A percentile compares a stretch with the other conserved stretches of the same genome.
These are phyloP conservation scores for Brachionus paranguensis DNA, from an alignment of 1,140 invertebrate genomes.

Conservation along the genomic window DNA sequence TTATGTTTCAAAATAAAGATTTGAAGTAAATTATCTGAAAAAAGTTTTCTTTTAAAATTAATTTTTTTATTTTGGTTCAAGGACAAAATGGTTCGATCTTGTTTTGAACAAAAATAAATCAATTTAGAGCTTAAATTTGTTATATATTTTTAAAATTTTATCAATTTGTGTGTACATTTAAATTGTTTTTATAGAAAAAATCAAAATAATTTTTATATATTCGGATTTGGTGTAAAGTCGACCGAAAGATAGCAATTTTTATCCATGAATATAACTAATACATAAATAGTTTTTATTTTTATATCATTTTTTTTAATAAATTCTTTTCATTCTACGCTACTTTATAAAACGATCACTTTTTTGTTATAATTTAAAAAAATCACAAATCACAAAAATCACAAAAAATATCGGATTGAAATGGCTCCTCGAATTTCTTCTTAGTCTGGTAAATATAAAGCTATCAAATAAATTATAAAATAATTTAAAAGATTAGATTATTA, in stretches of 20 bases:
- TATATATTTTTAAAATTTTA: background rate
- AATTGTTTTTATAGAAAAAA: background rate
- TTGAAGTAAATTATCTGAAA: background rate
- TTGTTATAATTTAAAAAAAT: too few relatives aligned
- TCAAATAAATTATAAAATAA: too few relatives aligned
- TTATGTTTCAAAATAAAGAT: background rate
- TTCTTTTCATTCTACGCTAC: background rate
- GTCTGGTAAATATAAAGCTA: too few relatives aligned
- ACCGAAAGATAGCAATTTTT: background rate
- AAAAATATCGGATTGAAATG: too few relatives aligned
- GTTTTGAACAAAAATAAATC: background rate
- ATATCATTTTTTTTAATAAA: background rate
- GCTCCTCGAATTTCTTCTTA: too few relatives aligned
- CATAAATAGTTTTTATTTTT: background rate
- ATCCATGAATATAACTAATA: background rate
- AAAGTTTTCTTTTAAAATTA: background rate
- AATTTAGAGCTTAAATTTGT: background rate
- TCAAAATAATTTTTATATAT: background rate
- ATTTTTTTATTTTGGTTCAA: background rate
- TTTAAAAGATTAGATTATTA: too few relatives aligned
- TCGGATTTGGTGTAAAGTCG: background rate
- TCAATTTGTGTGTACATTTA: background rate
- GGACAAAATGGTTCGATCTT: background rate
- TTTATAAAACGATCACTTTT: too few relatives aligned
- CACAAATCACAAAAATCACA: too few relatives aligned